Conservation (phyloP, 2,797 vertebrate species). For the Ctenopoma multispine region DNA sequence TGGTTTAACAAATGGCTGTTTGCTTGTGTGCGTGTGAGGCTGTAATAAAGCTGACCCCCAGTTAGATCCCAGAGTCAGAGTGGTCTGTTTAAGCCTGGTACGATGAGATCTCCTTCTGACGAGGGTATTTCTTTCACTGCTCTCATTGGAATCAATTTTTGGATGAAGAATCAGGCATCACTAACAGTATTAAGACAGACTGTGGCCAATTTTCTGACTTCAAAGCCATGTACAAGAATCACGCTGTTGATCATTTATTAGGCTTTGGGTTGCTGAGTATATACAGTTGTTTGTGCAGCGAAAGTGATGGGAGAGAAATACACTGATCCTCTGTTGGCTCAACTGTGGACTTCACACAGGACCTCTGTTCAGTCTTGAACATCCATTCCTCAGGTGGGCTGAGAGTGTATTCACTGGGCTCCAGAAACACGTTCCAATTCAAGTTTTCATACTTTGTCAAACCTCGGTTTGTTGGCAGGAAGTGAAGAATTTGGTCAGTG, state of each 20-base stretch:
- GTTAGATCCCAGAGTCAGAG: conserved; percentile 76
- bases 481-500: conserved; percentile 21
- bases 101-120: conserved; percentile 18
- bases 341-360: conserved; percentile 54
- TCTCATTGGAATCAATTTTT: conserved; percentile 35
- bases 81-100: conserved; percentile 61
- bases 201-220: conserved; percentile 44
- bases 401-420: conserved; percentile 2
- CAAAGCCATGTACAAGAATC: conserved; percentile 54
- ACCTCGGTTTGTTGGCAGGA: conserved; percentile 16
- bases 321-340: conserved; percentile 64
- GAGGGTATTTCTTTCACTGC: not conserved
- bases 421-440: conserved; percentile 35
- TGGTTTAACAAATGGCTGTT: conserved; percentile 26
- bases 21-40: conserved; percentile 39
- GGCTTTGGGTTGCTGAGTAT: conserved; percentile 42
- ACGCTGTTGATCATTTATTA: conserved; percentile 47
- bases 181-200: conserved; percentile 49
- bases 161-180: conserved; percentile 39
- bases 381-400: conserved; percentile 56
- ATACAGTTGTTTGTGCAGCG: conserved; percentile 41
- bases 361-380: conserved; percentile 56
- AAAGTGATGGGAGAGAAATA: conserved; percentile 46
- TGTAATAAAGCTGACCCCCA: conserved; percentile 77
- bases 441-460: conserved; percentile 39